Evolutionary conservation across 2,113 vertebrate species (phyloP), one percentile per base, ranked within the genome.

Genomic region (Petroica traversi): DNA sequence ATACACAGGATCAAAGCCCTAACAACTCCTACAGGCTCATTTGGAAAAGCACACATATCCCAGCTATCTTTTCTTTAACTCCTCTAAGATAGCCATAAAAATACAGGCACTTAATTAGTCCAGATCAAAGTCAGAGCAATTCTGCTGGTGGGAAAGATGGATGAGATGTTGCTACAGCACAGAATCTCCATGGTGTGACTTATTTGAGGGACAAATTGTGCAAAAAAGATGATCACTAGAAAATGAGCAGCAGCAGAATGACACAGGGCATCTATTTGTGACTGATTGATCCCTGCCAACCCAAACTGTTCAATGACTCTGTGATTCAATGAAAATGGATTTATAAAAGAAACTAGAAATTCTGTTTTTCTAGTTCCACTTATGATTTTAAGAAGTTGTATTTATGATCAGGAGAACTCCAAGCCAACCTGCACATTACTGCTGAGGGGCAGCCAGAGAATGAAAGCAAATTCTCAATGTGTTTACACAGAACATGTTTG

Each of bases 81-180:
- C 29, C 71, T 68, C 19, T 19, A 25, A 86, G 48, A 93, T 23
- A 55, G 62, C 86, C 88, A 54, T 73, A 93, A 77, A 93, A 92
- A 95, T 84, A 95, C 12, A 28, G 62, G 71, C 75, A 90, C 36
- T 93, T 94, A 86, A 90, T 93, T 91, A 96, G 79, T 52, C 46
- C 93, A 89, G 79, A 94, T 94, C 93, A 90, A 96, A 96, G 75
- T 58, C 88, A 91, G 52, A 72, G 52, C 74, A 85, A 59, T 95
- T 86, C 78, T 69, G 64, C 79, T 61, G 66, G 45, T 19, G 79
- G 66, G 68, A 81, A 84, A 77, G 90, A 84, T 64, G 38, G 86
- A 89, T 40, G 9, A 36, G 92, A 91, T 49, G 93, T 77, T 66
- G 75, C 64, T 78, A 57, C 40, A 61, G 68, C 63, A 82, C 48